Evolutionary conservation across 2,888 invertebrate species (phyloP).

Genomic region (Philopedon plagiatum): DNA sequence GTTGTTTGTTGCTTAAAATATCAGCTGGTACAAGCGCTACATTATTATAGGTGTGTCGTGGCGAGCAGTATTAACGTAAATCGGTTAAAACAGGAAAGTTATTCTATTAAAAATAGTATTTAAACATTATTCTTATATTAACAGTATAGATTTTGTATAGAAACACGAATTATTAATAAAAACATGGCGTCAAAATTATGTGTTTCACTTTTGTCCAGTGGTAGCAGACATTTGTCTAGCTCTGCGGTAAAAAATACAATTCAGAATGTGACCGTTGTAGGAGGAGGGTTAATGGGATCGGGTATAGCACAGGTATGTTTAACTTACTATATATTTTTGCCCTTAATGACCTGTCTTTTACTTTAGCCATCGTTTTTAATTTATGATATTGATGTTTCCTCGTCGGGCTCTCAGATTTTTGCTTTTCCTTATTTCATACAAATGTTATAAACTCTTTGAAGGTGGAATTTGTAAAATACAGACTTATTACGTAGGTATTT

Average conservation of each 20-base stretch:
- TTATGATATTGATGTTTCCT: no score
- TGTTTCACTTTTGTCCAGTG: constrained; percentile 3
- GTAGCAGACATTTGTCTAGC: constrained; percentile 64
- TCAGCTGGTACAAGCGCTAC: background rate
- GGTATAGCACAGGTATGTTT: constrained; percentile 88
- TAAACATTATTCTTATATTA: background rate
- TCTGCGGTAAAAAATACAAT: constrained; percentile 68
- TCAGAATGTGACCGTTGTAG: constrained; percentile 86
- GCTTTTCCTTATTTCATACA: no score
- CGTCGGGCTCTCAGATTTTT: no score
- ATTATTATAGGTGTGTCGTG: background rate
- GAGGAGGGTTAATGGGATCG: constrained; percentile 92
- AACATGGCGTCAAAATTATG: constrained; percentile 27
- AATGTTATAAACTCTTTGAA: no score
- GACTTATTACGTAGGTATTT: no score
- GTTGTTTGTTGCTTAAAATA: constrained; percentile 4
- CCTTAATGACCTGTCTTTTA: background rate
- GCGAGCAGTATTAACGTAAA: background rate
- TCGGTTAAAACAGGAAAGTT: background rate
- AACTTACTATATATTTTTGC: background rate
- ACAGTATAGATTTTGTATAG: background rate
- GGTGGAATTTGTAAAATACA: no score
- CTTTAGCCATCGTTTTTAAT: no score
- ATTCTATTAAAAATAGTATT: no score
- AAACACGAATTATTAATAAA: constrained; percentile 4